Base-by-base conservation (phyloP, 2,888 invertebrate species). In the Epinotia ramella region DNA sequence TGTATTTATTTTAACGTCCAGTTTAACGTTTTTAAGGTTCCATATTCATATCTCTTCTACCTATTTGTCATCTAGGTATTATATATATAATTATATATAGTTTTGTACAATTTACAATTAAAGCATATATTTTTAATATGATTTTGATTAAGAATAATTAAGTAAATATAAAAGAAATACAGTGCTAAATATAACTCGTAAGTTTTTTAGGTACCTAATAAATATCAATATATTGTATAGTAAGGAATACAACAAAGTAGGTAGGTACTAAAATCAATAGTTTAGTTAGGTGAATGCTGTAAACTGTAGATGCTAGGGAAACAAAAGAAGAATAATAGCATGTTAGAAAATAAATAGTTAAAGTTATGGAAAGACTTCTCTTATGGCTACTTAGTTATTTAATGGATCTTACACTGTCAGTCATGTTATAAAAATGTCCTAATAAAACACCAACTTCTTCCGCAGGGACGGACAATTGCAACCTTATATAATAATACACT, bases 81-180 rank as follows among this genome's bases (percentile, higher is more conserved):
- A 28, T 28, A 28, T 28, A 28, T 68, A 60, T 49, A 46, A 0
- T 2, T 46, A 49, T 49, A 49, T 49, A n/a, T 66, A 63, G 16
- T 80, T 81, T 85, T 84, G 84, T 84, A 84, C 83, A 83, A 81
- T 80, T 80, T 80, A 81, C 78, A 81, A 79, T 82, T 83, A 83
- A 83, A 83, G 82, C 81, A 79, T 76, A 77, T 64, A 53, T 66
- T 73, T 73, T 68, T 60, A 33, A 69, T 73, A 73, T 66, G 49
- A 40, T 65, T 66, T 56, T 63, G 72, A 67, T 72, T 24, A 53
- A 28, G 18, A 57, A 69, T 56, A 67, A 69, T 62, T 18, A 68
- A 49, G 69, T 70, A 65, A 46, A 59, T 70, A 69, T 53, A 62
- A 40, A 69, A 64, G 59, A 62, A 77, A 73, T 64, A 18, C 63